phyloP scores from a whole-genome alignment of 2,113 vertebrate genomes.

The Scophthalmus maximus region DNA sequence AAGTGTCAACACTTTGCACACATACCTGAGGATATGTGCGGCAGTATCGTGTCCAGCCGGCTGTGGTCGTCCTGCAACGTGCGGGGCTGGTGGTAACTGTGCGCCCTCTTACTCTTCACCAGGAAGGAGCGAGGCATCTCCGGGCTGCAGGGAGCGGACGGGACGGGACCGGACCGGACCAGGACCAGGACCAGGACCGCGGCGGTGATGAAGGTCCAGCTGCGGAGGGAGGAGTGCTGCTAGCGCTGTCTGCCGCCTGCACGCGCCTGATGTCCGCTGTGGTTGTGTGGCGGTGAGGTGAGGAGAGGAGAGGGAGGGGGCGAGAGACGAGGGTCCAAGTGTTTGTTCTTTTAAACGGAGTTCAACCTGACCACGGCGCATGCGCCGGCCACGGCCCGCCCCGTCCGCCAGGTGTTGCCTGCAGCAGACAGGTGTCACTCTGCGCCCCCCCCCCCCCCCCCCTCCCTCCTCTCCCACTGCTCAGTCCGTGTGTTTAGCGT shows the following conservation, averaged over 20 bases:
- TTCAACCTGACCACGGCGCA: constrained; percentile 66
- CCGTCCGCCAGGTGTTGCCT: constrained; percentile 90
- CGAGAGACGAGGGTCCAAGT: constrained; percentile 33
- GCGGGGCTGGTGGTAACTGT: constrained; percentile 96
- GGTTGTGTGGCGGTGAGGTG: not conserved
- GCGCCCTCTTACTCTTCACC: constrained; percentile 97
- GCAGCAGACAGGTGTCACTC: constrained; percentile 86
- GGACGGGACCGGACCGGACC: no score
- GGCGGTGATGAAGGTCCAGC: not conserved
- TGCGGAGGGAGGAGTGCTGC: not conserved
- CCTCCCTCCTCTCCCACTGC: not conserved
- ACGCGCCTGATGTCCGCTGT: not conserved
- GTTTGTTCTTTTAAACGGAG: constrained; percentile 74
- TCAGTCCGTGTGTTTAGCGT: no score
- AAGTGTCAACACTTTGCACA: no score
- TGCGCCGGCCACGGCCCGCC: constrained; percentile 65
- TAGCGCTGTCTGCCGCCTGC: no score
- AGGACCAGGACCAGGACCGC: no score
- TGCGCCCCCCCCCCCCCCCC: not conserved
- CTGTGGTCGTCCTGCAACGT: constrained; percentile 86
- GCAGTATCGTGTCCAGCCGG: constrained; percentile 83
- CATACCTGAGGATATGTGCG: constrained; percentile 90
- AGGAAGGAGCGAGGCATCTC: constrained; percentile 96
- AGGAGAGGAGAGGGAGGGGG: not conserved
- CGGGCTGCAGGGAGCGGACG: constrained; percentile 6